phyloP scores from a whole-genome alignment of 2,797 vertebrate genomes.

The Epinephelus coioides region DNA sequence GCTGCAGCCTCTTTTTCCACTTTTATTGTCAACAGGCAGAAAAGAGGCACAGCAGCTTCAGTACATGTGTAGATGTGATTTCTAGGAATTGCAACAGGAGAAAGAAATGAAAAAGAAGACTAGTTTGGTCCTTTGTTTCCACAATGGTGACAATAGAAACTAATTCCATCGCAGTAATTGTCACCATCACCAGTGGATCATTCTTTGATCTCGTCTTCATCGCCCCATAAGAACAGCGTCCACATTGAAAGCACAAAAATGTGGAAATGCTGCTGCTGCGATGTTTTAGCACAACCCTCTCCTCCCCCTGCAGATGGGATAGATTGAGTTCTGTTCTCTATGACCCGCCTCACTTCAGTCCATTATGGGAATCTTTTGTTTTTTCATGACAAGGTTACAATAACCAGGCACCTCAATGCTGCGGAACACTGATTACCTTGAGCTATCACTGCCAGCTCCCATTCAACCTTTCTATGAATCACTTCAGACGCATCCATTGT shows the following conservation, averaged over 20 bases:
- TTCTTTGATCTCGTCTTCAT: not conserved
- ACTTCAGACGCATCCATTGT: conserved; percentile 32
- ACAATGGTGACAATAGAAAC: conserved; percentile 6
- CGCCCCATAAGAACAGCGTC: not conserved
- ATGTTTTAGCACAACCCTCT: not conserved
- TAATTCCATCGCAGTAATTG: not conserved
- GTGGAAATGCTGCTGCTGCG: not conserved
- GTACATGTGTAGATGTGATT: not conserved
- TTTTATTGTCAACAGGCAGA: too few species aligned
- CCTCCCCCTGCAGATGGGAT: conserved; percentile 2
- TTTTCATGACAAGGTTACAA: conserved; percentile 63
- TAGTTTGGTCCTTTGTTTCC: conserved; percentile 3
- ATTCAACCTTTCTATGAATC: conserved; percentile 58
- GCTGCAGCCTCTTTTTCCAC: not conserved
- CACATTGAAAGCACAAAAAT: not conserved
- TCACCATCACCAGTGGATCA: not conserved
- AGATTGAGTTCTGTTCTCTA: conserved; percentile 28
- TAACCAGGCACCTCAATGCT: conserved; percentile 65
- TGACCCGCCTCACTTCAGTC: conserved; percentile 19
- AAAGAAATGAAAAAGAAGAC: not conserved
- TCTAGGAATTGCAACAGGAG: not conserved
- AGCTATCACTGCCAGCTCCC: conserved; percentile 58
- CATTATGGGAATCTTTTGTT: conserved; percentile 55
- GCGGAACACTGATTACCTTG: conserved; percentile 63
- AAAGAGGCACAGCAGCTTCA: not conserved